A percentile compares a stretch with the other conserved stretches of the same genome.
These are phyloP conservation scores for Mellivora capensis DNA, from an alignment of 2,113 vertebrate genomes.

Conservation along the genomic window DNA sequence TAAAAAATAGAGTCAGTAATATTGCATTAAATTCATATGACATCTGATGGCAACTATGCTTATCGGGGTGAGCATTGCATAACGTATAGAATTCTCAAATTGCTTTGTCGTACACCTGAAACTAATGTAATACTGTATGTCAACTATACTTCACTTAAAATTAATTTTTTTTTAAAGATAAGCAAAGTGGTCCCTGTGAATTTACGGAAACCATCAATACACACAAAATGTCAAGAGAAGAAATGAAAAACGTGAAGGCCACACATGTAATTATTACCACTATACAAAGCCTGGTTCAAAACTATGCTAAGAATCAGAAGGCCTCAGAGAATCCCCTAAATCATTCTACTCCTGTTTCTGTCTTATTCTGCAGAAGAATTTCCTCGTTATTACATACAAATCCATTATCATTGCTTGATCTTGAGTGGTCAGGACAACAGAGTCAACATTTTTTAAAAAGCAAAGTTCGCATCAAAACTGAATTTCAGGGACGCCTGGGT, in stretches of 20 bases:
- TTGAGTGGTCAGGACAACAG: background rate
- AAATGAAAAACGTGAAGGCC: constrained; percentile 30
- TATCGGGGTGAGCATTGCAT: background rate
- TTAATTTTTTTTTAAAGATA: background rate
- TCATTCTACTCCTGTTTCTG: background rate
- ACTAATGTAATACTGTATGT: background rate
- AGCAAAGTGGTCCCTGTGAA: background rate
- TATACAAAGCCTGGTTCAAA: background rate
- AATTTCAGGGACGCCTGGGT: too few species aligned
- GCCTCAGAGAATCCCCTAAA: background rate
- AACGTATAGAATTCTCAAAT: background rate
- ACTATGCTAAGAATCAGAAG: constrained; percentile 30
- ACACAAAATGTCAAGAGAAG: background rate
- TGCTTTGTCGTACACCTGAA: background rate
- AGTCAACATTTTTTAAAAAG: constrained; percentile 23
- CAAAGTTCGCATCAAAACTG: background rate
- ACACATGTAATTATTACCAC: background rate
- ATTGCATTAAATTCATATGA: background rate
- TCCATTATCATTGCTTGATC: background rate
- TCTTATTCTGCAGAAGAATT: constrained; percentile 2
- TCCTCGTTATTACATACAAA: background rate
- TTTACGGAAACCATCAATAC: constrained; percentile 26
- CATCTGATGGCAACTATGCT: background rate
- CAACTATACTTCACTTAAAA: background rate
- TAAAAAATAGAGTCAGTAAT: background rate